Percentiles rank a stretch among this genome's conserved stretches.
phyloP scores from a whole-genome alignment of 2,888 invertebrate genomes.

The Gerosis bhagava region DNA sequence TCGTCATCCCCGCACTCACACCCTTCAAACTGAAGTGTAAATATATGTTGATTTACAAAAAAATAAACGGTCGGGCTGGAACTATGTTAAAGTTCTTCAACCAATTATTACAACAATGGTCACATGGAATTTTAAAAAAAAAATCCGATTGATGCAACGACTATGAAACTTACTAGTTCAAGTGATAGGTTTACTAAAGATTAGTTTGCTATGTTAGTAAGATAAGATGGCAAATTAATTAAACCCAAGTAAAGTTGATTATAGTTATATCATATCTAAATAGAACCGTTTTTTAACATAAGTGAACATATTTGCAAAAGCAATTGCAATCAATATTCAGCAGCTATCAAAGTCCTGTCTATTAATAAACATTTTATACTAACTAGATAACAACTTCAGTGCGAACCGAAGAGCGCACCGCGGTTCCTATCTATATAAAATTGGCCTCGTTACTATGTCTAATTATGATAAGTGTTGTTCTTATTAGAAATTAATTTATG shows the following conservation, averaged over 20 bases:
- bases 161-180: no score
- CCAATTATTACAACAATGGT: no score
- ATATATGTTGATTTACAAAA: no score
- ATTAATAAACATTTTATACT: slow-evolving; percentile 13
- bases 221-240: slow-evolving; percentile 16
- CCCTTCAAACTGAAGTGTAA: no score
- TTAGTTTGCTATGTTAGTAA: no score
- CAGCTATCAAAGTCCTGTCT: slow-evolving; percentile 1
- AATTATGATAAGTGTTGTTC: slow-evolving; percentile 27
- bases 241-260: slow-evolving; percentile 3
- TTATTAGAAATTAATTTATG: slow-evolving; percentile 41
- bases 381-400: slow-evolving; percentile 6
- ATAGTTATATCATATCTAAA: slow-evolving; percentile 17
- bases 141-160: no score
- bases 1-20: no score
- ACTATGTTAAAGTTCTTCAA: no score
- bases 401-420: background rate
- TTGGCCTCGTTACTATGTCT: slow-evolving; percentile 21
- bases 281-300: slow-evolving; percentile 14
- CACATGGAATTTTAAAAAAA: no score
- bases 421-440: slow-evolving; percentile 8
- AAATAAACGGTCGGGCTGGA: no score
- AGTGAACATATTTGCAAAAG: slow-evolving; percentile 9
- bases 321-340: slow-evolving; percentile 8
- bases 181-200: no score